Evolutionary conservation across 2,113 vertebrate genomes (phyloP), one percentile per base, ranked within the genome.

Genomic region (Leucoraja erinaceus): DNA sequence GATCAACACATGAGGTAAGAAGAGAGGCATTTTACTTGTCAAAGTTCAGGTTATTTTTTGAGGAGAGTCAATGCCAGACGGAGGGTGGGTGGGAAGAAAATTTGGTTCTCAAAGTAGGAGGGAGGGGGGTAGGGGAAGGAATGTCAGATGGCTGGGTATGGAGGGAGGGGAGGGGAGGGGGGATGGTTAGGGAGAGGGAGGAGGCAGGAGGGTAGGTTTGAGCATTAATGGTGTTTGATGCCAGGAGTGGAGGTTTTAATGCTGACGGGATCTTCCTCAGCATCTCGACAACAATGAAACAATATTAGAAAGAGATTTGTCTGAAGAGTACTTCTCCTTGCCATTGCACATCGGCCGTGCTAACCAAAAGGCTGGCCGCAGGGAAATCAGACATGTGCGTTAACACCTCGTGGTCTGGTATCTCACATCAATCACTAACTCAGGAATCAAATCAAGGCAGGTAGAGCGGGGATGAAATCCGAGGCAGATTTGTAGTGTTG

Each of bases 1-100:
- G 95, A 96, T 96, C 96, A 97, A 97, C 96, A 95, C 96, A 63
- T 98, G 98, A 99, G 98, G 97, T 99, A 99, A 98, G 38, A 97
- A 98, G 68, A 91, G 20, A 91, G 66, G 66, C 63, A 96, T 95
- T 95, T 95, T 94, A 94, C 94, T 93, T 94, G 96, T 95, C 97
- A 31, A 93, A 95, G 95, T 96, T 97, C 97, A 96, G 98, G 97
- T 94, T 94, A 96, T 95, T 96, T 96, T 97, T 94, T 95, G 97
- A 94, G 94, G 94, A 97, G 97, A 97, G 98, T 98, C 97, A 97
- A 97, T 95, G 96, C 96, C 72, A 66, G 66, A 54, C 18, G 63
- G 38, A 47, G 38, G 38, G 38, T 47, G 38, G 38, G 38, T 47
- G 38, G 20, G 22, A 25, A 28, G 31, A 4, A 6, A 20, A n/a